phyloP scores from a whole-genome alignment of 64 coral and sea anemone species.

The Porites australiensis region DNA sequence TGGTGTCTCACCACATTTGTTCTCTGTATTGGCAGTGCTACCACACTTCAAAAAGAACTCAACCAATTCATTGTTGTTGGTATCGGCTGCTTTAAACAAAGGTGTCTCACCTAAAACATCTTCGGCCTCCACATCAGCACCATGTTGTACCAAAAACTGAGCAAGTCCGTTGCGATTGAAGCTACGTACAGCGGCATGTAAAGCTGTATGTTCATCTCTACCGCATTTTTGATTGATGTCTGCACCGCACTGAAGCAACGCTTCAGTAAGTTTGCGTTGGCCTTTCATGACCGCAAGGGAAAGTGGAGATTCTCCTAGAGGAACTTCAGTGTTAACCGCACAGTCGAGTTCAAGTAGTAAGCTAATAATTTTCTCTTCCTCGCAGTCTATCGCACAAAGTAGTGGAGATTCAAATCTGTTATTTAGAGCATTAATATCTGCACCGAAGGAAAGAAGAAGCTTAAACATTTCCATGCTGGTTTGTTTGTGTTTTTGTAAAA shows the following conservation, averaged over 20 bases:
- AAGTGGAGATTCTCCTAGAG: background rate
- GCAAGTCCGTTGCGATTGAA: background rate
- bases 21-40: background rate
- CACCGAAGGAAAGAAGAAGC: constrained; percentile 9
- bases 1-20: background rate
- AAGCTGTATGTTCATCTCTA: background rate
- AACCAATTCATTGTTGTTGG: background rate
- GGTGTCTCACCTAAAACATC: background rate
- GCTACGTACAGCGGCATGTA: background rate
- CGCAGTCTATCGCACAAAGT: background rate
- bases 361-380: background rate
- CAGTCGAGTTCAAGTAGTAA: constrained; percentile 1
- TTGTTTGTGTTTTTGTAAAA: no score
- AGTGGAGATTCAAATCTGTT: background rate
- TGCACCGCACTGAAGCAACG: background rate
- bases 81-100: background rate
- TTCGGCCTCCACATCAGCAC: background rate
- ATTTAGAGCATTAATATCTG: constrained; percentile 16
- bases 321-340: background rate
- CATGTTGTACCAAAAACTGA: background rate
- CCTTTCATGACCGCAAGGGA: background rate
- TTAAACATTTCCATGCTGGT: background rate
- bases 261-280: background rate
- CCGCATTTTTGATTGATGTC: background rate
- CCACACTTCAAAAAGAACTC: background rate